A percentile compares a stretch with the other conserved stretches of the same genome.
Conservation (phyloP, 2,113 vertebrate genomes). For the Axis porcinus region DNA sequence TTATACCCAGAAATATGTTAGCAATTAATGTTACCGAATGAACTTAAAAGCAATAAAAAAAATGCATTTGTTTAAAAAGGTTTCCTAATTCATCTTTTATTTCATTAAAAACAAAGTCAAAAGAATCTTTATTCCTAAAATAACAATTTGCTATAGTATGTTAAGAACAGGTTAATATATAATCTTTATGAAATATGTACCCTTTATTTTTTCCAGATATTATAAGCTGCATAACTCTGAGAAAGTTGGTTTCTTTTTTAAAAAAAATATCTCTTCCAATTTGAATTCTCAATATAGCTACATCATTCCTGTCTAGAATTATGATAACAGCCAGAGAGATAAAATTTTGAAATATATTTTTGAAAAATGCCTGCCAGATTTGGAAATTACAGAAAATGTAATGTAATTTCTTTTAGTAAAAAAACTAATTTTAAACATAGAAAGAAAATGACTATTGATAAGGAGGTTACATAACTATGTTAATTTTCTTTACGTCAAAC, state of each 20-base stretch:
- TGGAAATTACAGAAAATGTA: not conserved
- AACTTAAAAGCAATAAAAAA: not conserved
- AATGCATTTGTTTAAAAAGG: not conserved
- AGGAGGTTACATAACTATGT: not conserved
- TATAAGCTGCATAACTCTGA: not conserved
- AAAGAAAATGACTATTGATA: not conserved
- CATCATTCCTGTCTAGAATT: not conserved
- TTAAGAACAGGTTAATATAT: not conserved
- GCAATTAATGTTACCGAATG: not conserved
- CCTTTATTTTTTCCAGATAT: not conserved
- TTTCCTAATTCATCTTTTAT: not conserved
- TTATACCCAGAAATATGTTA: not conserved
- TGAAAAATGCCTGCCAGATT: slow-evolving; percentile 20
- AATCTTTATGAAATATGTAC: not conserved
- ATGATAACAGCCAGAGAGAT: slow-evolving; percentile 27
- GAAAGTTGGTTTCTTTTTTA: not conserved
- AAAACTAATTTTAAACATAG: not conserved
- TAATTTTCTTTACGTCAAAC: not conserved
- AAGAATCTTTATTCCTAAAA: not conserved
- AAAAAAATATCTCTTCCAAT: not conserved
- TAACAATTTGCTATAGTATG: not conserved
- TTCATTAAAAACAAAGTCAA: not conserved
- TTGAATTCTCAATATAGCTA: not conserved
- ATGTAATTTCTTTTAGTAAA: not conserved
- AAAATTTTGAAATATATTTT: slow-evolving; percentile 15